Percentiles rank a stretch among this genome's conserved stretches.
phyloP scores from a whole-genome alignment of 2,797 vertebrate genomes.

The Syngnathus rostellatus region DNA sequence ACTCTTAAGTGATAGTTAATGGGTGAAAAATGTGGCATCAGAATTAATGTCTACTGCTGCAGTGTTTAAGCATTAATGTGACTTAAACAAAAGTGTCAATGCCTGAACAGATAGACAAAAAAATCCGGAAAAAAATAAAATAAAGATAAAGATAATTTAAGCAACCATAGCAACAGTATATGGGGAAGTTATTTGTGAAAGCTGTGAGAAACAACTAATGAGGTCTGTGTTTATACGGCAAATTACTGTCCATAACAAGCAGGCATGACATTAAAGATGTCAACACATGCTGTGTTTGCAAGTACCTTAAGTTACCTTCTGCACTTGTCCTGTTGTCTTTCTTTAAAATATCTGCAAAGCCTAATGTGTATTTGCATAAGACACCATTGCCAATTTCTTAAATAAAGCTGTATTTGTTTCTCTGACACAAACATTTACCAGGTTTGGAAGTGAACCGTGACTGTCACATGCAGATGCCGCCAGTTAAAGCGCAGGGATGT shows the following conservation, averaged over 20 bases:
- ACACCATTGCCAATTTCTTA: too few relatives aligned
- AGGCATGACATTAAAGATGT: background rate
- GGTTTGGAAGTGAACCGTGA: background rate
- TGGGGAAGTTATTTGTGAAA: background rate
- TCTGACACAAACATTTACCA: background rate
- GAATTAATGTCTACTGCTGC: too few relatives aligned
- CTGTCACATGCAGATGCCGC: background rate
- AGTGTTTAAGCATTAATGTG: too few relatives aligned
- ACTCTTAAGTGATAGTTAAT: background rate
- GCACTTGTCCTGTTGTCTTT: background rate
- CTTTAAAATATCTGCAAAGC: background rate
- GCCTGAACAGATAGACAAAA: too few relatives aligned
- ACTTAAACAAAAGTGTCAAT: background rate
- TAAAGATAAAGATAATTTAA: background rate
- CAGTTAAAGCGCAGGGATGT: background rate
- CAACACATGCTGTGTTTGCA: background rate
- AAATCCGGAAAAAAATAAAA: background rate
- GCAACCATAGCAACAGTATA: constrained; percentile 10
- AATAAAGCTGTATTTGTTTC: background rate
- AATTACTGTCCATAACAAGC: background rate
- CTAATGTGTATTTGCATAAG: background rate
- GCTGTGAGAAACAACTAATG: background rate
- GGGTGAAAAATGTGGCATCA: too few relatives aligned
- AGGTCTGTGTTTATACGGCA: background rate
- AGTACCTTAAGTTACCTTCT: background rate